Percentiles rank a stretch among this genome's conserved stretches.
phyloP scores from a whole-genome alignment of 2,888 invertebrate species.

The Phragmatobia fuliginosa region DNA sequence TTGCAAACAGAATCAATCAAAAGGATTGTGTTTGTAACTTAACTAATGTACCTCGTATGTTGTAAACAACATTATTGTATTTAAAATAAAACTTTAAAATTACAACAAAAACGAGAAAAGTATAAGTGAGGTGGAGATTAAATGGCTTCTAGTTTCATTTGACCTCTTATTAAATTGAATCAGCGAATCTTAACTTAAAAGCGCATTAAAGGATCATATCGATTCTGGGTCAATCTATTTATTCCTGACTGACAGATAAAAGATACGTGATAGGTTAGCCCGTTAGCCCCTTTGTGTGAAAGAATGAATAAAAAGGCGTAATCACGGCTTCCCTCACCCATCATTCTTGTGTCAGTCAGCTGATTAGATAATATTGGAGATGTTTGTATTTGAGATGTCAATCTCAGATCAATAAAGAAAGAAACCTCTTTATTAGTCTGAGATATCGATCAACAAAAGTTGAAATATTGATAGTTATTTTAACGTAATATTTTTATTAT shows the following conservation, averaged over 20 bases:
- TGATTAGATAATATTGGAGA: background rate
- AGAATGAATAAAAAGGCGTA: background rate
- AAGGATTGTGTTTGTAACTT: background rate
- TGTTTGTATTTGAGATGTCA: background rate
- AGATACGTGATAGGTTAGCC: background rate
- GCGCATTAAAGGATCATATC: background rate
- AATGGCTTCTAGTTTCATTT: background rate
- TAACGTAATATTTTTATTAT: background rate
- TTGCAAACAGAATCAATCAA: no score
- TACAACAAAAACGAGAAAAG: background rate
- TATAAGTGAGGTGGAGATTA: background rate
- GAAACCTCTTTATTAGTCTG: no score
- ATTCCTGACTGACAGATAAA: background rate
- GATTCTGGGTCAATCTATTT: constrained; percentile 1
- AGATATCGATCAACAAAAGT: background rate
- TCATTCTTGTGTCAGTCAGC: background rate
- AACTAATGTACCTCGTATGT: background rate
- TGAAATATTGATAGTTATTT: background rate
- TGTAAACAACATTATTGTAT: background rate
- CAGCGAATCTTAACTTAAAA: background rate
- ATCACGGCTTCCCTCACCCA: background rate
- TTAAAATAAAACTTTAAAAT: background rate
- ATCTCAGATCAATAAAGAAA: no score
- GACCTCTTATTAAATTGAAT: background rate
- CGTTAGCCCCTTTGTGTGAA: background rate